phyloP scores from a whole-genome alignment of 2,888 invertebrate genomes.

The Lepidochrysops patricia region DNA sequence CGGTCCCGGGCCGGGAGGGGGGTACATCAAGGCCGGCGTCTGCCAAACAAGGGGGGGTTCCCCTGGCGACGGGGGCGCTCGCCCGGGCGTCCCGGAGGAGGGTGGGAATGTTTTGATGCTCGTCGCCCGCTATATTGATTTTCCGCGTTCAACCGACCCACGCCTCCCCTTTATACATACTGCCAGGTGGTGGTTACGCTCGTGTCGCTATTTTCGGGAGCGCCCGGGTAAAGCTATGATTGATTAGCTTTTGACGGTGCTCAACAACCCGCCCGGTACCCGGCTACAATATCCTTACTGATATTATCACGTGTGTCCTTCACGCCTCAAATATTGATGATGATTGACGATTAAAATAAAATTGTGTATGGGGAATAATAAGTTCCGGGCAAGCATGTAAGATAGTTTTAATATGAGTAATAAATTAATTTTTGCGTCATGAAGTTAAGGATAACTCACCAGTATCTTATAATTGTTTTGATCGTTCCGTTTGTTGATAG shows the following conservation, averaged over 20 bases:
- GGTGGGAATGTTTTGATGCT: conserved; percentile 65
- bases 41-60: conserved; percentile 71
- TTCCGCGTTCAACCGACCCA: conserved; percentile 50
- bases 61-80: no score
- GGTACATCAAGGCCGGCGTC: conserved; percentile 73
- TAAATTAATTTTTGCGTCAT: no score
- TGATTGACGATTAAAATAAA: no score
- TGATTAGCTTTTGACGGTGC: conserved; percentile 40
- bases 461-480: neutral
- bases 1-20: conserved; percentile 57
- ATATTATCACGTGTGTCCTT: no score
- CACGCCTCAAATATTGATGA: no score
- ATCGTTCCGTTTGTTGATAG: neutral
- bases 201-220: conserved; percentile 64
- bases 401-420: no score
- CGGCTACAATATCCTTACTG: no score
- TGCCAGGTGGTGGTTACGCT: conserved; percentile 47
- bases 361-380: no score
- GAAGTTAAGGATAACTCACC: no score
- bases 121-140: conserved; percentile 70
- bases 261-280: conserved; percentile 19
- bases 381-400: no score
- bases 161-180: conserved; percentile 56
- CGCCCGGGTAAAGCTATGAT: conserved; percentile 49
- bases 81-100: conserved; percentile 39